These are phyloP conservation scores for Zaprionus gabonicus DNA, from an alignment of 1,140 invertebrate species.

Conservation along the genomic window DNA sequence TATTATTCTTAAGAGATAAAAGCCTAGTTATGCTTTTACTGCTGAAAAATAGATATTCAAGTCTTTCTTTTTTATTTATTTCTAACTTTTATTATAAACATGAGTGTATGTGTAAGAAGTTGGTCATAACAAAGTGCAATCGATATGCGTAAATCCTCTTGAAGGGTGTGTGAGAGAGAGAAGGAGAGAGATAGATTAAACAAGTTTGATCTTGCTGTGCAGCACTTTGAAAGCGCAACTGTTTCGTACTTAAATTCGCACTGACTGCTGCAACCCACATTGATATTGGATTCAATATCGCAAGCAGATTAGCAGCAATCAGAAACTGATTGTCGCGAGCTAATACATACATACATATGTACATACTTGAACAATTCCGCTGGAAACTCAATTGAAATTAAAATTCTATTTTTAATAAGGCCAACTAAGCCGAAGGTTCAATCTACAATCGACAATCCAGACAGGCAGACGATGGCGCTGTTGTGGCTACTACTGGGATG, in stretches of 20 bases:
- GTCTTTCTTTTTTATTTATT: no score
- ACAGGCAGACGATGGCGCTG: slow-evolving; percentile 36
- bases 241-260: neutral
- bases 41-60: no score
- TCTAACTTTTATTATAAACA: no score
- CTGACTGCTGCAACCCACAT: slow-evolving; percentile 14
- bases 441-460: neutral
- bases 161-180: no score
- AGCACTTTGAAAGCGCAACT: no score
- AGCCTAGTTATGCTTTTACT: no score
- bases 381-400: slow-evolving; percentile 4
- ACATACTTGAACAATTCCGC: neutral
- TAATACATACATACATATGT: neutral
- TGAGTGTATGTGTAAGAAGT: no score
- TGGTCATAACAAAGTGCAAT: no score
- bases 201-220: no score
- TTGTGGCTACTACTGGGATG: slow-evolving; percentile 41
- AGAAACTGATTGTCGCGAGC: slow-evolving; percentile 19
- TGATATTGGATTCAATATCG: slow-evolving; percentile 12
- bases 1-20: no score
- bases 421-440: neutral
- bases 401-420: slow-evolving; percentile 1
- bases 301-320: slow-evolving; percentile 38
- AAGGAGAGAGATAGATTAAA: no score
- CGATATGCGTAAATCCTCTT: no score